A percentile compares a stretch with the other conserved stretches of the same genome.
phyloP scores from a whole-genome alignment of 2,113 vertebrate species.

The Ageneiosus marmoratus region DNA sequence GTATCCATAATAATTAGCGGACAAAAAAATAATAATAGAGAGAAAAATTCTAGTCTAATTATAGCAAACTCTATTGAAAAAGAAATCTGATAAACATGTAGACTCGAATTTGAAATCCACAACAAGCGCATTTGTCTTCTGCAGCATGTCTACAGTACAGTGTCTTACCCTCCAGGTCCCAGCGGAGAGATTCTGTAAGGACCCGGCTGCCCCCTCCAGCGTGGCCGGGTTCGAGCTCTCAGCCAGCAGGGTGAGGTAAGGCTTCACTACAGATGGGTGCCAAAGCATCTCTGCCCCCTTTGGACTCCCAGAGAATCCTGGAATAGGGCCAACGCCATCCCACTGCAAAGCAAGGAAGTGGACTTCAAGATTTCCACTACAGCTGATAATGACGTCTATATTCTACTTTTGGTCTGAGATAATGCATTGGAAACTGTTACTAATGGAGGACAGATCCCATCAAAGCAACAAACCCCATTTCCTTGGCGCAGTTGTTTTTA shows the following conservation, averaged over 20 bases:
- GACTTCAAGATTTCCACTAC: neutral
- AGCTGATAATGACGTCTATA: neutral
- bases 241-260: slow-evolving; percentile 93
- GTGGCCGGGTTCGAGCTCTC: slow-evolving; percentile 98
- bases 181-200: slow-evolving; percentile 95
- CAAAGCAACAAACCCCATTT: neutral
- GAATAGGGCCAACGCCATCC: slow-evolving; percentile 90
- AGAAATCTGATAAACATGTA: neutral
- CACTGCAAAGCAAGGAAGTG: slow-evolving; percentile 75
- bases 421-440: neutral
- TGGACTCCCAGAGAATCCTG: slow-evolving; percentile 87
- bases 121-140: neutral
- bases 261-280: slow-evolving; percentile 95
- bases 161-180: slow-evolving; percentile 92
- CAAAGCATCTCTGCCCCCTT: slow-evolving; percentile 96
- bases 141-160: neutral
- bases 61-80: neutral
- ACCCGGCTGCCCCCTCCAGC: slow-evolving; percentile 93
- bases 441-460: neutral
- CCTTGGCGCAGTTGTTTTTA: neutral
- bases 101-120: neutral
- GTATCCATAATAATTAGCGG: too few relatives aligned
- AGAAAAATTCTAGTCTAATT: neutral
- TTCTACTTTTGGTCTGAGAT: neutral
- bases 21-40: neutral